Evolutionary conservation across 2,113 vertebrate genomes (phyloP).

Genomic region (Gallinago paraguaiae): DNA sequence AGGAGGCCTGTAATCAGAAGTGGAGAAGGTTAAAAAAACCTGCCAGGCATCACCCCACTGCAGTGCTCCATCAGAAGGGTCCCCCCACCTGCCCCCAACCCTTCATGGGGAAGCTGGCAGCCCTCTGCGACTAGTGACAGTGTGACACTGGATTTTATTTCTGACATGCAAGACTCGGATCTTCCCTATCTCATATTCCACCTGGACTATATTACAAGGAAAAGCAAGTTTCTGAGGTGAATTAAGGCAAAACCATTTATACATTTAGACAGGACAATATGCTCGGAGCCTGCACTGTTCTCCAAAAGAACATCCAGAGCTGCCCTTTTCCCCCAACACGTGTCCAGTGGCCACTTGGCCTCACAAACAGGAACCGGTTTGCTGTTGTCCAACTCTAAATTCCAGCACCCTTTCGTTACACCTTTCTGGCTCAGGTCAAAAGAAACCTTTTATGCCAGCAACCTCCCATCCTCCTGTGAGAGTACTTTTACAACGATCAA

Average conservation of each 20-base stretch:
- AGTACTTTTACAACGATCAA: neutral
- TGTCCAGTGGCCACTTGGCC: neutral
- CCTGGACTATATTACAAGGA: neutral
- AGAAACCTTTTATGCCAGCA: neutral
- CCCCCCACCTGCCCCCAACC: neutral
- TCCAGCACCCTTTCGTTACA: neutral
- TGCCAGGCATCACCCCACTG: neutral
- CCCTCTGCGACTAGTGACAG: neutral
- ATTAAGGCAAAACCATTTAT: neutral
- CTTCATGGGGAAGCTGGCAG: neutral
- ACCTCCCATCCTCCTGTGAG: neutral
- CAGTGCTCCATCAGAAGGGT: no score
- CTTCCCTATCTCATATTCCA: neutral
- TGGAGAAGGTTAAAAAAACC: neutral
- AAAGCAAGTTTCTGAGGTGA: neutral
- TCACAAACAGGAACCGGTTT: neutral
- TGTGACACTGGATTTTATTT: rapidly evolving
- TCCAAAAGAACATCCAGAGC: neutral
- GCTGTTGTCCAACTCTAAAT: neutral
- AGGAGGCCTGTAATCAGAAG: constrained; percentile 66
- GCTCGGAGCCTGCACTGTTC: neutral
- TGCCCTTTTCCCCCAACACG: neutral
- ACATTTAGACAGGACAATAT: neutral
- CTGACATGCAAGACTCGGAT: neutral
- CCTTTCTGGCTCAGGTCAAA: neutral